Conservation (phyloP, 2,113 vertebrate species). For the Hypanus sabinus region DNA sequence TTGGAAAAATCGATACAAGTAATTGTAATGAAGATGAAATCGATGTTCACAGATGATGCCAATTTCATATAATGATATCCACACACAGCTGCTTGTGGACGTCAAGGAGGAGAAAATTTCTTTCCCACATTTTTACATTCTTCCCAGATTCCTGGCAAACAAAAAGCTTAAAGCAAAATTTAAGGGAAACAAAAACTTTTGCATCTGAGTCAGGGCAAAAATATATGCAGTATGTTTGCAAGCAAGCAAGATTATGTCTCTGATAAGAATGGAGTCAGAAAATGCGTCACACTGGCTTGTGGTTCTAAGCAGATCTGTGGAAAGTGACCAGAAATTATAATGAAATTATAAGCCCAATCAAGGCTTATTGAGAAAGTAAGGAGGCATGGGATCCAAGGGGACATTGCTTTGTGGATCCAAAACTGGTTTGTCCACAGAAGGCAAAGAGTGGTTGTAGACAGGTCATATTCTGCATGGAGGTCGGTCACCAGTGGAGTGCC, state of each 20-base stretch:
- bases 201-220: constrained; percentile 1
- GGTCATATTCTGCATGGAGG: no score
- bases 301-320: background rate
- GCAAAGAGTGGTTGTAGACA: no score
- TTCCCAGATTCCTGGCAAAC: background rate
- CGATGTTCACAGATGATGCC: background rate
- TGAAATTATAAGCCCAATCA: no score
- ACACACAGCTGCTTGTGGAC: constrained; percentile 15
- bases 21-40: background rate
- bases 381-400: no score
- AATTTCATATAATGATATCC: background rate
- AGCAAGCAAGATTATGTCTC: background rate
- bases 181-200: background rate
- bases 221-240: background rate
- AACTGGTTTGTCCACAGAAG: no score
- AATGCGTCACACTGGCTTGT: background rate
- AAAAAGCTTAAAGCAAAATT: background rate
- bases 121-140: constrained; percentile 21
- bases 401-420: no score
- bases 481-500: no score
- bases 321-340: background rate
- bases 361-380: no score
- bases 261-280: background rate
- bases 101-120: constrained; percentile 4
- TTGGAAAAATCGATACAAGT: background rate